Base-by-base conservation (phyloP, 2,888 invertebrate species). In the Sycophila texana region DNA sequence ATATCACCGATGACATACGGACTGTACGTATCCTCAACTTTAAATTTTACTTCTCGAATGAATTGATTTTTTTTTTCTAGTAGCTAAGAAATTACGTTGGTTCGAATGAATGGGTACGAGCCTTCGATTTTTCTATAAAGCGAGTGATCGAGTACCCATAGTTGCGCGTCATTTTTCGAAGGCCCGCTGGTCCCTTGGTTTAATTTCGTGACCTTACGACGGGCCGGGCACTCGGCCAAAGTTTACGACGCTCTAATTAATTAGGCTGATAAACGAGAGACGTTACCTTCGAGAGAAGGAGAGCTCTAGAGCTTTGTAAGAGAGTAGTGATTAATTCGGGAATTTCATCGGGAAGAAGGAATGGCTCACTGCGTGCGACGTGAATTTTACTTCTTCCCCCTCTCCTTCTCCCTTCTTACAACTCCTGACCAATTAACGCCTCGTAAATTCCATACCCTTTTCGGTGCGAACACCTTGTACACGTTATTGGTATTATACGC, bases 181-280 rank as follows among this genome's bases (percentile, higher is more conserved):
- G 7, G 26, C 16, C 18, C 3, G 18, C 61, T 61, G 47, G 51
- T 65, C 51, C 57, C 51, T 65, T 51, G 63, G 51, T 73, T 76
- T 68, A 80, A 81, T 77, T 74, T 77, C 18, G 74, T 39, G 39
- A 39, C 39, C 39, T 39, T 39, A 39, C 39, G 39, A 39, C 39
- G 39, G 81, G 72, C 80, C 77, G 78, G 77, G 80, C 82, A 80
- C 81, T 63, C 77, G 79, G 77, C 82, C 83, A 83, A 86, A 87
- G 83, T 86, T 85, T 85, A 84, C 84, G 85, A 83, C 82, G 83
- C 81, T 84, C 85, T 87, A 87, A 87, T 87, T 87, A 87, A 87
- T 87, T 86, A 85, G 84, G 79, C 85, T 84, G 86, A 86, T 85
- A 84, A 87, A 86, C 84, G 85, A 83, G 85, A 63, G 70, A 85